Conservation (phyloP, 2,888 invertebrate species). For the Brenthis hecate region DNA sequence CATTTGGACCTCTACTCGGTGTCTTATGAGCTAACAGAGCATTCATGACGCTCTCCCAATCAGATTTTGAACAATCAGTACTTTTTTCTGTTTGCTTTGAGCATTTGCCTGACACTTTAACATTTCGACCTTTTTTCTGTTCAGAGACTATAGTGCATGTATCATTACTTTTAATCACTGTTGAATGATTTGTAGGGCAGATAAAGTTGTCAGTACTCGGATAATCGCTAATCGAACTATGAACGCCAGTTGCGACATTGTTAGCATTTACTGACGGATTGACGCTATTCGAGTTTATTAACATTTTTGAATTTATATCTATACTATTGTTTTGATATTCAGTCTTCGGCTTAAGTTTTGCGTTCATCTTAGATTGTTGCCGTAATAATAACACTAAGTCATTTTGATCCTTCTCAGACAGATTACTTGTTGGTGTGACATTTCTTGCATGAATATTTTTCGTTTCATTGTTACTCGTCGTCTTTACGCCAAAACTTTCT, state of each 20-base stretch:
- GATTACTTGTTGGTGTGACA: constrained; percentile 20
- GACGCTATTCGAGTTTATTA: neutral
- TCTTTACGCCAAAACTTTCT: neutral
- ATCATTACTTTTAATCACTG: constrained; percentile 21
- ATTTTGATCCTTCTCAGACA: constrained; percentile 61
- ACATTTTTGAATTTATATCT: constrained; percentile 1
- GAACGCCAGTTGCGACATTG: constrained; percentile 6
- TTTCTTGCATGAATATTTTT: constrained; percentile 16
- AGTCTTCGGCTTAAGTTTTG: constrained; percentile 24
- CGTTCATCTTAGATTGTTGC: constrained; percentile 57
- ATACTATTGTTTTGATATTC: constrained; percentile 22
- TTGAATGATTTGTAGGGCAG: neutral
- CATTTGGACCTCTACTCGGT: constrained; percentile 64
- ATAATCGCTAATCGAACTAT: neutral
- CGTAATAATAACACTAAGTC: constrained; percentile 58
- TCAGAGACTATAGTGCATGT: constrained; percentile 13
- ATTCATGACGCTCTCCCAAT: constrained; percentile 70
- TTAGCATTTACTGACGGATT: neutral
- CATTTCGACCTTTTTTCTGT: constrained; percentile 26
- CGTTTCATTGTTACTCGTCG: constrained; percentile 12
- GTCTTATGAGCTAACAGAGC: constrained; percentile 67
- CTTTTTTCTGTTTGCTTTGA: constrained; percentile 24
- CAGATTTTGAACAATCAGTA: constrained; percentile 35
- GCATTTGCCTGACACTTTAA: constrained; percentile 28
- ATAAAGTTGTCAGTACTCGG: constrained; percentile 1